Conservation (phyloP, 2,888 invertebrate genomes). For the Lobophora halterata region DNA sequence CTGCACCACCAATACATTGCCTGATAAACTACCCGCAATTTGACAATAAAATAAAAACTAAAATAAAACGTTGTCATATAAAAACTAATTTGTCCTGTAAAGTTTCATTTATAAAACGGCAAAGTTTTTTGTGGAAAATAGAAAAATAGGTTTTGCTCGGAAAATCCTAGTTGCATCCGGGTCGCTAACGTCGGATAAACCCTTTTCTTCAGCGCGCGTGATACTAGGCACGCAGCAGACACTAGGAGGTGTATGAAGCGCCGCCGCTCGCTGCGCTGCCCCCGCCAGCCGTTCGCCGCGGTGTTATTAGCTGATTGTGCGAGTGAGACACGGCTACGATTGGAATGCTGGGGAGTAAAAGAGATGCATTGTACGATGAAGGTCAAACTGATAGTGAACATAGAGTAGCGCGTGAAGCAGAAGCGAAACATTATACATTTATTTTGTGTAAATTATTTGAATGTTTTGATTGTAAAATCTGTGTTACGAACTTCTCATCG, state of each 20-base stretch:
- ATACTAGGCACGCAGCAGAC: slow-evolving; percentile 72
- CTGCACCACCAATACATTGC: slow-evolving; percentile 8
- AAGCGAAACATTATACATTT: slow-evolving; percentile 9
- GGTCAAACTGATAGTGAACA: slow-evolving; percentile 71
- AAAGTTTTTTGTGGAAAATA: slow-evolving; percentile 55
- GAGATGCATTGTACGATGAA: slow-evolving; percentile 58
- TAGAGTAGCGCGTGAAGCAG: slow-evolving; percentile 44
- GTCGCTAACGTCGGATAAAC: slow-evolving; percentile 78
- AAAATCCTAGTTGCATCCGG: slow-evolving; percentile 71
- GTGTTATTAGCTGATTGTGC: slow-evolving; percentile 44
- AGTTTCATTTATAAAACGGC: slow-evolving; percentile 4
- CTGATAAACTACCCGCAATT: not conserved
- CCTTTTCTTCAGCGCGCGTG: slow-evolving; percentile 81
- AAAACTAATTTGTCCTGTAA: slow-evolving; percentile 1
- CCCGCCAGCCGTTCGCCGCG: too few species aligned
- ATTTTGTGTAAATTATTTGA: not conserved
- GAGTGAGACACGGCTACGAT: slow-evolving; percentile 57
- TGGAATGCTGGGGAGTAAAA: slow-evolving; percentile 66
- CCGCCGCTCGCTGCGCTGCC: too few species aligned
- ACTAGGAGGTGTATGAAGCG: slow-evolving; percentile 56
- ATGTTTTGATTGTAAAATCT: too few species aligned
- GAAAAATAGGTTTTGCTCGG: slow-evolving; percentile 54
- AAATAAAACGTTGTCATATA: not conserved
- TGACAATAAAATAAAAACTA: slow-evolving; percentile 1
- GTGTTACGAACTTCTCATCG: too few species aligned